Percentiles rank a stretch among this genome's conserved stretches.
Conservation (phyloP, 1,140 invertebrate species). For the Apis florea region DNA sequence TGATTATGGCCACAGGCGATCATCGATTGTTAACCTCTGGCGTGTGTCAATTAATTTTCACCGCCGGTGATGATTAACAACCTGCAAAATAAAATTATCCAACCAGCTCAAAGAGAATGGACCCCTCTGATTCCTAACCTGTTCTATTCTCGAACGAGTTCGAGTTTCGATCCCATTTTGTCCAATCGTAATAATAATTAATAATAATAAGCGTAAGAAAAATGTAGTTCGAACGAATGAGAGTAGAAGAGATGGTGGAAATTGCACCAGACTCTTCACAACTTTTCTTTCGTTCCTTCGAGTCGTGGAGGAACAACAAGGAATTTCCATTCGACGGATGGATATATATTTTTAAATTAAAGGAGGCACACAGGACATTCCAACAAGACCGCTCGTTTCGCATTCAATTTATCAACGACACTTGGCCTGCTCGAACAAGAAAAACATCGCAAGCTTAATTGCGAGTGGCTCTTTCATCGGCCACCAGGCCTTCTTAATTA, state of each 20-base stretch:
- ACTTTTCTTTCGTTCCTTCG: too few relatives aligned
- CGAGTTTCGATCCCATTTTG: neutral
- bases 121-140: neutral
- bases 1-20: conserved; percentile 2
- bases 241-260: too few relatives aligned
- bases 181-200: too few relatives aligned
- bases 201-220: too few relatives aligned
- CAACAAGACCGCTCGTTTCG: neutral
- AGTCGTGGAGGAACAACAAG: too few relatives aligned
- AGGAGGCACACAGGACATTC: neutral
- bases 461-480: conserved; percentile 23
- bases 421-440: neutral
- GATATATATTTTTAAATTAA: neutral
- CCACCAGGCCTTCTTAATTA: conserved; percentile 25
- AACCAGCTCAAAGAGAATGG: neutral
- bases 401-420: conserved; percentile 32
- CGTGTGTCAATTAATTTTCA: conserved; percentile 27
- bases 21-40: conserved; percentile 26
- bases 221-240: too few relatives aligned
- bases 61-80: neutral
- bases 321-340: too few relatives aligned
- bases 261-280: too few relatives aligned
- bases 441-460: conserved; percentile 32
- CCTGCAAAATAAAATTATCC: conserved; percentile 41
- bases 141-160: neutral